Evolutionary conservation across 1,140 invertebrate species (phyloP), one percentile per base, ranked within the genome.

Genomic region (Megathymus violae): DNA sequence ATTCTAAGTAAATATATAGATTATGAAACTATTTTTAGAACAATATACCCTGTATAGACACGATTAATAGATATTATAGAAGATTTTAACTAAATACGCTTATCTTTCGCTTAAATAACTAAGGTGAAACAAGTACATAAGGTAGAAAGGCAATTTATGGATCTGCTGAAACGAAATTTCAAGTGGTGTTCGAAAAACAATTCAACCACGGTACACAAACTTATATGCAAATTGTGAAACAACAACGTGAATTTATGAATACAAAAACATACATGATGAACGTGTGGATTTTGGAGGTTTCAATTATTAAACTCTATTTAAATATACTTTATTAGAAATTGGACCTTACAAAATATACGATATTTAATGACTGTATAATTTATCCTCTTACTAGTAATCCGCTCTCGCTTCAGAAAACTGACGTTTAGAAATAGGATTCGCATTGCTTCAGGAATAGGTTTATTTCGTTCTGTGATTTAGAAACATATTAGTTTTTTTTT

Each of bases 161-260:
- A 43, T 31, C 51, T 36, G 27, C 50, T 61, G 51, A 71, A 64
- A 65, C 59, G 51, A 46, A 68, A 51, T 62, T 61, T 61, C 44
- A 67, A 64, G 63, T 54, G 40, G 50, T 54, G 40, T 58, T 43
- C 44, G 56, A 54, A 62, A 48, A 54, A 58, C n/a, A 44, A 31
- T 58, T 31, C 40, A 44, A 16, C 34, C n/a, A 31, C 40, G 40
- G 38, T 56, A 56, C 52, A 31, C 52, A 44, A 58, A 58, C 52
- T 46, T 46, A 36, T 36, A 58, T 58, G 54, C 54, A 58, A 58
- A 58, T 58, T 11, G 54, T 46, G 54, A 46, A 58, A 58, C 41
- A 58, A 46, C 54, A 46, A 58, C 43, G 54, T 34, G 25, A 58
- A 36, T 58, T 58, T 58, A 58, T 58, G 54, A 58, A 58, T 58